phyloP scores from a whole-genome alignment of 37 sponge, comb jelly and placozoan genomes.

The Eunapius fragilis region DNA sequence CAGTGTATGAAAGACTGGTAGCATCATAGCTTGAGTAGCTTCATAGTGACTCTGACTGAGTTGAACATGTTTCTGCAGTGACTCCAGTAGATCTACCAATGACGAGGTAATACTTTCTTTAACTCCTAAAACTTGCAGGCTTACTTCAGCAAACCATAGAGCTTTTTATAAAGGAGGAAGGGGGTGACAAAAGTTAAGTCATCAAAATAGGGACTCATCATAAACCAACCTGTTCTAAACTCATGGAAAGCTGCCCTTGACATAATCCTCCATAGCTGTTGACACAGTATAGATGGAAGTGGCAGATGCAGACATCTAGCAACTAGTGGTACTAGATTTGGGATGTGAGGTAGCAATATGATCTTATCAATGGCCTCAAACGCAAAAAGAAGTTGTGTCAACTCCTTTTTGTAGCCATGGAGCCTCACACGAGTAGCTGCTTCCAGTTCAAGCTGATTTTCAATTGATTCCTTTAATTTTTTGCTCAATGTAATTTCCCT shows the following conservation, averaged over 20 bases:
- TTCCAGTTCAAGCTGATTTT: conserved; percentile 28
- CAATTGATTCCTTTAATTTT: conserved; percentile 46
- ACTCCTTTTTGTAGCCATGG: not conserved
- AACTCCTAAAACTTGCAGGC: not conserved
- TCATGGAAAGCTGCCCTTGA: conserved; percentile 18
- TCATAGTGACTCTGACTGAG: not conserved
- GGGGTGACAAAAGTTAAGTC: not conserved
- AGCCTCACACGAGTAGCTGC: conserved; percentile 14
- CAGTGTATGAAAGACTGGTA: not conserved
- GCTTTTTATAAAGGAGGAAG: not conserved
- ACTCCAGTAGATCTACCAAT: not conserved
- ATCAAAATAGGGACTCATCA: not conserved
- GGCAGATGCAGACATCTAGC: conserved; percentile 18
- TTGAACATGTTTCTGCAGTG: not conserved
- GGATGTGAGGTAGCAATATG: conserved; percentile 16
- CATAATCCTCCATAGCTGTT: conserved; percentile 34
- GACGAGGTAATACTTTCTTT: not conserved
- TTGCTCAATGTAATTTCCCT: conserved; percentile 39
- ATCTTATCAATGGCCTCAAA: conserved; percentile 2
- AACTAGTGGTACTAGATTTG: conserved; percentile 20
- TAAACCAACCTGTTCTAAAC: conserved; percentile 50
- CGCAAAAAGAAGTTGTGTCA: conserved; percentile 5
- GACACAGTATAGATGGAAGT: conserved; percentile 15
- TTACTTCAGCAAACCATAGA: not conserved
- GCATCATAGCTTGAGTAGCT: not conserved